These are phyloP conservation scores for Julus scandinavius DNA, from an alignment of 2,888 invertebrate genomes.

Conservation along the genomic window DNA sequence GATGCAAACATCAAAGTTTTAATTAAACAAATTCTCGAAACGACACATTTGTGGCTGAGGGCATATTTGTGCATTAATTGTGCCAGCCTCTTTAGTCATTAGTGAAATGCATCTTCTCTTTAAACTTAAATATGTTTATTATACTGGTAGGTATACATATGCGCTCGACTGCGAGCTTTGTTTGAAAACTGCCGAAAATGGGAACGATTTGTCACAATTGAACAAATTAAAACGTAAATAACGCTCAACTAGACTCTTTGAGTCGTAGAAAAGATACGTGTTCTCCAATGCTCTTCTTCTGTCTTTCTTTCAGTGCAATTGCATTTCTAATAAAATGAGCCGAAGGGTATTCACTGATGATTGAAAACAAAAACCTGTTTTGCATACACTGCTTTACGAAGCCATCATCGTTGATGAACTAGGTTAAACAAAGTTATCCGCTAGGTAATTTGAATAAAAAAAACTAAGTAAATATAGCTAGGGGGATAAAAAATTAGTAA, in stretches of 20 bases:
- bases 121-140: conserved; percentile 1
- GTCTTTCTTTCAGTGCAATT: neutral
- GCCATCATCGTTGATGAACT: neutral
- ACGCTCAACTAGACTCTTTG: neutral
- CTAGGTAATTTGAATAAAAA: neutral
- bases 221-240: conserved; percentile 25
- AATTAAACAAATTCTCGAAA: conserved; percentile 22
- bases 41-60: conserved; percentile 14
- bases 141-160: neutral
- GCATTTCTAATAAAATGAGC: neutral
- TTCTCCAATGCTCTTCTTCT: neutral
- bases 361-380: conserved; percentile 13
- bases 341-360: neutral
- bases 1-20: neutral
- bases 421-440: neutral
- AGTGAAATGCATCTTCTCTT: neutral
- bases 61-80: conserved; percentile 15
- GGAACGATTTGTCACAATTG: conserved; percentile 14
- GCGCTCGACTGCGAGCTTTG: no score
- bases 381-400: neutral
- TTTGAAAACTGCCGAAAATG: neutral
- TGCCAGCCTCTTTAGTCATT: conserved; percentile 3
- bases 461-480: neutral
- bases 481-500: no score
- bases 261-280: neutral